A percentile compares a stretch with the other conserved stretches of the same genome.
Evolutionary conservation across 2,113 vertebrate species (phyloP).

Genomic region (Phyllostomus discolor): DNA sequence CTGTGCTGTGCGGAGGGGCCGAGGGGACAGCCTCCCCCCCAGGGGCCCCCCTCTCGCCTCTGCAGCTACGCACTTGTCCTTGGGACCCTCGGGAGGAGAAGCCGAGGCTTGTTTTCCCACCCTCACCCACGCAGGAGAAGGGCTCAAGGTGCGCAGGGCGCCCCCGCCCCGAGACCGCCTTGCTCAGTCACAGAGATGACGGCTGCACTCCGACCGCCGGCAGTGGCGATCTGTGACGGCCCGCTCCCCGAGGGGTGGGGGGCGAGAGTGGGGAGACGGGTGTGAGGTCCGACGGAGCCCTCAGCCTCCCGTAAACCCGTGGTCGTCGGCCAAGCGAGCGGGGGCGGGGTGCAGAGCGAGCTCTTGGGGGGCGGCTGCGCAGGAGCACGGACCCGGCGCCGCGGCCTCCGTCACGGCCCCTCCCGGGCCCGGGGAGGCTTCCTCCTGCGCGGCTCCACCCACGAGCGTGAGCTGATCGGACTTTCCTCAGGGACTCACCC

Average conservation of each 20-base stretch:
- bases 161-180: too few relatives aligned
- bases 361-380: neutral
- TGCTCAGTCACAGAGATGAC: too few relatives aligned
- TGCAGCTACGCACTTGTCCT: neutral
- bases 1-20: fast-evolving
- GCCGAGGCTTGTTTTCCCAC: neutral
- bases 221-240: neutral
- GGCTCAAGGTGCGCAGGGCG: neutral
- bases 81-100: neutral
- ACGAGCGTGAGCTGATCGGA: neutral
- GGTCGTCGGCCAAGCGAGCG: neutral
- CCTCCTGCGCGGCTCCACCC: neutral
- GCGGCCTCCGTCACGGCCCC: fast-evolving
- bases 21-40: neutral
- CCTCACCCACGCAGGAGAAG: neutral
- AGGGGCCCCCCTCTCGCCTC: neutral
- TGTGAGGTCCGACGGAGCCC: too few relatives aligned
- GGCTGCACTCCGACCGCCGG: neutral
- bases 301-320: neutral
- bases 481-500: neutral
- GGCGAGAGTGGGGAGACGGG: fast-evolving
- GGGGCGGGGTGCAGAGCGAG: too few relatives aligned
- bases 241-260: neutral
- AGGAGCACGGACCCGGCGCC: fast-evolving
- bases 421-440: neutral